Base-by-base conservation (phyloP, 2,113 vertebrate genomes). In the Oophaga pumilio region DNA sequence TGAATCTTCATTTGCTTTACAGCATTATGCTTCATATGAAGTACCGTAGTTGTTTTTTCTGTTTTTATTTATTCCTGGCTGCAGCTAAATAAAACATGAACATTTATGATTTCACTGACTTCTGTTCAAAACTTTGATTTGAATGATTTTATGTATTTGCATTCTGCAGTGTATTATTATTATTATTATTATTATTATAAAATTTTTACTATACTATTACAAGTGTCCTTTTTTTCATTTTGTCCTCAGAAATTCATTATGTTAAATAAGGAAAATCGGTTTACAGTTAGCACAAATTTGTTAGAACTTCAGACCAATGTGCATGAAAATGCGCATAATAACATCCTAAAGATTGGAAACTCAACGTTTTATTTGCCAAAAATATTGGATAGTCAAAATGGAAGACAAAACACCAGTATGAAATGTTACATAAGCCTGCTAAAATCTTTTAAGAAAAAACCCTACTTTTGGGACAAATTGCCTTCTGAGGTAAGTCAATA, bases 351-450 rank as follows among this genome's bases (percentile, higher is more conserved):
- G 76, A 82, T 91, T 66, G 90, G 92, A 84, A 92, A 91, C 0
- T 17, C 90, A 76, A 90, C 53, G 28, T 89, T 95, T 89, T 88
- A 92, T 89, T 73, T 95, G 59, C 94, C 96, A 0, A 62, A 89
- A 0, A 79, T 90, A 22, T 69, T 94, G 52, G 81, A 90, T 0
- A 56, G 68, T 66, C 84, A 82, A 33, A 85, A 89, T 84, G 73
- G 85, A 88, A 74, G 22, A 60, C 71, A 1, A 13, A 76, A 18
- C 9, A 77, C 56, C 11, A 82, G 53, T 26, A 33, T 52, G 26
- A 86, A 14, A 0, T 96, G 96, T 87, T 89, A 94, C 57, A 80
- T 95, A 57, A 90, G 88, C 73, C 91, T 94, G 76, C 83, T 96
- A 79, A 77, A 90, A 15, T 87, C 92, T 82, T 93, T 95, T 86